Base-by-base conservation (phyloP, 2,113 vertebrate genomes). In the Cyphomyrus plagiostoma region DNA sequence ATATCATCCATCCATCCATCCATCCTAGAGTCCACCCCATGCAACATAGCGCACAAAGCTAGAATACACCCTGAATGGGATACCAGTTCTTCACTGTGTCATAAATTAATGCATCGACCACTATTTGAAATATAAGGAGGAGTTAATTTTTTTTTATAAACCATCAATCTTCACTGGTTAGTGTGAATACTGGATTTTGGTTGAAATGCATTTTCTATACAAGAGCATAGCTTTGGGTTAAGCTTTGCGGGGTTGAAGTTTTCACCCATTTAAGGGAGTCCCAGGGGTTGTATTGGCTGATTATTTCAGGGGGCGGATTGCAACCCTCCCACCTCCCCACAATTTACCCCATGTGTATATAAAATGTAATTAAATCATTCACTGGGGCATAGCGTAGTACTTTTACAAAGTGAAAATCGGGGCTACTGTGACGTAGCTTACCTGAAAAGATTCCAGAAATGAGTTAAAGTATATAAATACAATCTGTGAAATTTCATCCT, bases 381-480 rank as follows among this genome's bases (percentile, higher is more conserved):
- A 77, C 15, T 77, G 10, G 17, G 26, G 30, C 30, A 77, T 6
- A 77, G 15, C 70, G 9, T 26, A 66, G n/a, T 70, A 42, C 30
- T 77, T 39, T 77, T 39, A 39, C 15, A 1, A 42, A 19, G 35
- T 80, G 35, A 80, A 42, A 17, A 42, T 80, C 4, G 1, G 13
- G 74, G 30, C 15, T 42, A 7, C 74, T 2, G 13, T 42, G 74
- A 77, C 19, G 56, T 2, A 62, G 19, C 39, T 39, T 94, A 99
- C 98, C 98, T 99, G 98, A 94, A 99, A 99, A 52, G 98, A 99
- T 87, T 99, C 97, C 92, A 99, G 94, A 89, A 99, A 97, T 15
- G 98, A 99, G 93, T 99, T 99, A 95, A 99, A 99, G 91, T 99
- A 99, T 92, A 99, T 99, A 95, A 99, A 99, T 92, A 99, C 97